Evolutionary conservation across 2,797 vertebrate genomes (phyloP), one percentile per base, ranked within the genome.

Genomic region (Fringilla coelebs): DNA sequence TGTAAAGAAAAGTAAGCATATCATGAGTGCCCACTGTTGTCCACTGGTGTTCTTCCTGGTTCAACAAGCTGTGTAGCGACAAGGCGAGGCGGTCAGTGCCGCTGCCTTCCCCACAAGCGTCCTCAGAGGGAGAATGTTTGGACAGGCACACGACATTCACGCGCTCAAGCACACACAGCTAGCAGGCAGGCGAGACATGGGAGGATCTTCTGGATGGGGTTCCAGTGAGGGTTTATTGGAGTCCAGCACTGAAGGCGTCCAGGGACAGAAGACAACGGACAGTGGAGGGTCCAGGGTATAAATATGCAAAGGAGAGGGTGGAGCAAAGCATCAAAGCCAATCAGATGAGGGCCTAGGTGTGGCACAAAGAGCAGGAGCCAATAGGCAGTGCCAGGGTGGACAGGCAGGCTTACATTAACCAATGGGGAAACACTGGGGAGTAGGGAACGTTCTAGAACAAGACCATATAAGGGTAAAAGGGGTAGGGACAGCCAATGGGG

Each of bases 61-160:
- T 17, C 1, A 8, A 19, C 25, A 43, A 13, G 18, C 34, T 71
- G 52, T 58, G 22, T 26, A 11, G 22, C 2, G 1, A 22, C 7
- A 10, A 57, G 55, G 55, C 5, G 15, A 25, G n/a, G 22, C 8
- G 55, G 22, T 36, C n/a, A 11, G n/a, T 57, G 55, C 24, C 2
- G 3, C 55, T 11, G 2, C n/a, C 55, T 34, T 15, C 15, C 22
- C n/a, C 0, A 3, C 55, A 25, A 25, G 22, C 3, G 3, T 12
- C 24, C n/a, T 6, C n/a, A 14, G 16, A 17, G n/a, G n/a, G 55
- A 58, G n/a, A 26, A 12, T 3, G 2, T 36, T 34, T 58, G n/a
- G n/a, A 16, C 55, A 58, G n/a, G 55, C n/a, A 36, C 55, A 34
- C 2, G 15, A 6, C 22, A 34, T 25, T 34, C 22, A 17, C 22